Evolutionary conservation across 2,888 invertebrate genomes (phyloP), one percentile per base, ranked within the genome.

Genomic region (Chrysotoxum bicinctum): DNA sequence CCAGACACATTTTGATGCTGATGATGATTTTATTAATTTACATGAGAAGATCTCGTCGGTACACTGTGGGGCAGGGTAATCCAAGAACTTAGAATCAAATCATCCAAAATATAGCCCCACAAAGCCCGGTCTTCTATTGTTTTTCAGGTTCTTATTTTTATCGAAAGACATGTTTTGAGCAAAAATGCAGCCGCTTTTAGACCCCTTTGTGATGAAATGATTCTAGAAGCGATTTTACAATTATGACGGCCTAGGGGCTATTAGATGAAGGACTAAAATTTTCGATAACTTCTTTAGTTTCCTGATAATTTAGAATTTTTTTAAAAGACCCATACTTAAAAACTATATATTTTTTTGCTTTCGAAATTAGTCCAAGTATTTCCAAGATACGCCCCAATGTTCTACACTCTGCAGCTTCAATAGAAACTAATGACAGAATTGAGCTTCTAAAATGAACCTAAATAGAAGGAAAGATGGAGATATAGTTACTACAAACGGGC

Each of bases 21-120:
- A 32, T 73, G 75, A 56, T 60, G 14, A 52, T 82, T 75, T 48
- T 58, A 70, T 75, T 69, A 60, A 54, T 58, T 79, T 69, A 16
- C 69, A 30, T 23, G 19, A 5, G 19, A 16, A 32, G 12, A 58
- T 43, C 19, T 9, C 5, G 8, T 8, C 16, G 35, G n/a, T 14
- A 6, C 0, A 21, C 35, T 21, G 58, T 58, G 35, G 58, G 37
- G 21, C 19, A 14, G 2, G 3, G 26, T n/a, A 4, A 12, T 21
- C 8, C 21, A 1, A 8, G 7, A 35, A n/a, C n/a, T 21, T 35
- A 35, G 35, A 23, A 26, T 7, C 0, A 48, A 48, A 7, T 5
- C 21, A 14, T 0, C 0, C 1, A 19, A 45, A n/a, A 6, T 40
- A 40, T 7, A 8, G 2, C 1, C 8, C 1, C 32, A n/a, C n/a